phyloP scores from a whole-genome alignment of 2,888 invertebrate species.

The Ganaspis brasiliensis region DNA sequence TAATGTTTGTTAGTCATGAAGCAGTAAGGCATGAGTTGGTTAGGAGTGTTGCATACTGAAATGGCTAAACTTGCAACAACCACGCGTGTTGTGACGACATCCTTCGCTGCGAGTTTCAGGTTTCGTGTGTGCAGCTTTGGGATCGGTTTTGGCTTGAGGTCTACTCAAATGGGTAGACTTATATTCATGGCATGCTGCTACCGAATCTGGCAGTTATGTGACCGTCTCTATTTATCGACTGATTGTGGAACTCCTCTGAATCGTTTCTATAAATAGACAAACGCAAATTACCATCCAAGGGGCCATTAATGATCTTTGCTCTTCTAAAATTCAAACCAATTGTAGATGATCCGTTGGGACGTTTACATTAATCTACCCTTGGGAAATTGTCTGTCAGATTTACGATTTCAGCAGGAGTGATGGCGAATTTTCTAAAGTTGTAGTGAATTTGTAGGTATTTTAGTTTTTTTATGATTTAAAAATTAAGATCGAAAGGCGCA shows the following conservation, averaged over 20 bases:
- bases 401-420: slow-evolving; percentile 2
- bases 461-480: too few species aligned
- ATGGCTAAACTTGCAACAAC: slow-evolving; percentile 28
- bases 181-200: slow-evolving; percentile 70
- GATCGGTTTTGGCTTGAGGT: slow-evolving; percentile 46
- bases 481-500: too few species aligned
- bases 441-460: background rate
- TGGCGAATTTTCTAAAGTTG: background rate
- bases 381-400: background rate
- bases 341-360: background rate
- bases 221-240: slow-evolving; percentile 56
- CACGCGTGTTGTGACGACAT: slow-evolving; percentile 20
- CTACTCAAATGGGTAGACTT: slow-evolving; percentile 64
- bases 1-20: slow-evolving; percentile 15
- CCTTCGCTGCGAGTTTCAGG: slow-evolving; percentile 13
- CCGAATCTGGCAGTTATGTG: slow-evolving; percentile 72
- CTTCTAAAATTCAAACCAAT: background rate
- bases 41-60: slow-evolving; percentile 31
- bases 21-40: slow-evolving; percentile 12
- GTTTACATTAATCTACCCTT: background rate
- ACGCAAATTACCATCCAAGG: background rate
- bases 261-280: slow-evolving; percentile 28
- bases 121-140: slow-evolving; percentile 23
- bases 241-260: slow-evolving; percentile 48
- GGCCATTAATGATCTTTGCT: slow-evolving; percentile 3